phyloP scores from a whole-genome alignment of 2,113 vertebrate genomes.

The Neomonachus schauinslandi region DNA sequence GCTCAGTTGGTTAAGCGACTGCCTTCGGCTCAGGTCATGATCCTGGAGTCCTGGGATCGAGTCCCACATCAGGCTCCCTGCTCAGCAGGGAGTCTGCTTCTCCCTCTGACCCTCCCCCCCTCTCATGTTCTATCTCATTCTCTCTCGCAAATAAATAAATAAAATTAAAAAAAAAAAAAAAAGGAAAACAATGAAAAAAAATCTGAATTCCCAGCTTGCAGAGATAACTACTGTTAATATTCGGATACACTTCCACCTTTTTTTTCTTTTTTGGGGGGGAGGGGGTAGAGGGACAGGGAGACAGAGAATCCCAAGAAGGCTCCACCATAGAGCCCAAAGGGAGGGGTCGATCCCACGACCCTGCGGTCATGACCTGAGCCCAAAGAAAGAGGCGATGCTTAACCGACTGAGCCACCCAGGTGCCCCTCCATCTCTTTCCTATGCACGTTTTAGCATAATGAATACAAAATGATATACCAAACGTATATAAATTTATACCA shows the following conservation, averaged over 20 bases:
- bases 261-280: too few species aligned
- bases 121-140: too few species aligned
- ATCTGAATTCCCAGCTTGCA: not conserved
- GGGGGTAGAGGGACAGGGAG: not conserved
- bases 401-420: not conserved
- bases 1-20: too few species aligned
- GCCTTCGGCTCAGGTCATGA: too few species aligned
- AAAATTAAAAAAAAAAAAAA: too few species aligned
- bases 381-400: not conserved
- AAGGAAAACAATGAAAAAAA: not conserved
- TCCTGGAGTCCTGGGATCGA: too few species aligned
- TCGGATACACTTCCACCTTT: too few species aligned
- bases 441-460: not conserved
- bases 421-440: not conserved
- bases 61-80: too few species aligned
- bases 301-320: not conserved
- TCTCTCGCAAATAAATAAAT: too few species aligned
- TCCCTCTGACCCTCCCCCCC: too few species aligned
- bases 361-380: not conserved
- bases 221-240: not conserved
- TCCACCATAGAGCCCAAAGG: not conserved
- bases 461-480: not conserved
- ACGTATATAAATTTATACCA: too few species aligned
- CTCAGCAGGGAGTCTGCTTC: too few species aligned
- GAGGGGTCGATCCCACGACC: not conserved